Percentiles rank a stretch among this genome's conserved stretches.
These are phyloP conservation scores for Drosophila putrida DNA, from an alignment of 2,888 invertebrate genomes.

Conservation along the genomic window DNA sequence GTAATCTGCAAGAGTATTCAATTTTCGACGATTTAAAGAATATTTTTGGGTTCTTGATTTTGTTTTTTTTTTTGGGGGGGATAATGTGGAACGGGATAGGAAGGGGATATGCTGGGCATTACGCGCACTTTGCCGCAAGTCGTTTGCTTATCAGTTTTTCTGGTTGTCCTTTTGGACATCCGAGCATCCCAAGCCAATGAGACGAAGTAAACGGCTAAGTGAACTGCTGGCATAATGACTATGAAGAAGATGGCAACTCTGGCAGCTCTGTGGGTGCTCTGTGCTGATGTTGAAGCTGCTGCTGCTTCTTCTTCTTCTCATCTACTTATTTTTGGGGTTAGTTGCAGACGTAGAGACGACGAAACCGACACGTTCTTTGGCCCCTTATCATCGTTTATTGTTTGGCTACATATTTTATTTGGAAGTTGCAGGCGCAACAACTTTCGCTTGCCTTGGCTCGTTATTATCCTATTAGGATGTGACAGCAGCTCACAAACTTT, in stretches of 20 bases:
- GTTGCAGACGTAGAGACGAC: conserved; percentile 14
- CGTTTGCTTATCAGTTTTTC: conserved; percentile 80
- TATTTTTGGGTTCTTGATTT: not conserved
- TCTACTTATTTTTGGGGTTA: conserved; percentile 7
- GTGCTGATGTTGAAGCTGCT: not conserved
- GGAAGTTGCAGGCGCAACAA: conserved; percentile 75
- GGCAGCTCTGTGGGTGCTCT: conserved; percentile 1
- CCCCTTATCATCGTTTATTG: conserved; percentile 79
- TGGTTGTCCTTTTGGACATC: conserved; percentile 49
- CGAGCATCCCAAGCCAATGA: conserved; percentile 27
- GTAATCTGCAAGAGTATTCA: not conserved
- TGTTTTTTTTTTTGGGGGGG: conserved; percentile 7
- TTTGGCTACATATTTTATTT: conserved; percentile 72
- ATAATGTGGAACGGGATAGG: conserved; percentile 5
- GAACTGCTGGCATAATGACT: conserved; percentile 52
- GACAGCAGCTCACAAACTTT: conserved; percentile 76
- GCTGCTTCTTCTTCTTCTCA: not conserved
- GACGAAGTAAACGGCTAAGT: conserved; percentile 49
- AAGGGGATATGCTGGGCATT: conserved; percentile 52
- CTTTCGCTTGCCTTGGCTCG: conserved; percentile 72
- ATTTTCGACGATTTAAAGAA: not conserved
- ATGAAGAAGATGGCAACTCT: conserved; percentile 15
- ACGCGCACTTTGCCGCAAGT: conserved; percentile 77
- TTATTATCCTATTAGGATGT: conserved; percentile 81
- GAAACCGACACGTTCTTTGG: conserved; percentile 70